A percentile compares a stretch with the other conserved stretches of the same genome.
These are phyloP conservation scores for Theristicus caerulescens DNA, from an alignment of 2,113 vertebrate genomes.

Conservation along the genomic window DNA sequence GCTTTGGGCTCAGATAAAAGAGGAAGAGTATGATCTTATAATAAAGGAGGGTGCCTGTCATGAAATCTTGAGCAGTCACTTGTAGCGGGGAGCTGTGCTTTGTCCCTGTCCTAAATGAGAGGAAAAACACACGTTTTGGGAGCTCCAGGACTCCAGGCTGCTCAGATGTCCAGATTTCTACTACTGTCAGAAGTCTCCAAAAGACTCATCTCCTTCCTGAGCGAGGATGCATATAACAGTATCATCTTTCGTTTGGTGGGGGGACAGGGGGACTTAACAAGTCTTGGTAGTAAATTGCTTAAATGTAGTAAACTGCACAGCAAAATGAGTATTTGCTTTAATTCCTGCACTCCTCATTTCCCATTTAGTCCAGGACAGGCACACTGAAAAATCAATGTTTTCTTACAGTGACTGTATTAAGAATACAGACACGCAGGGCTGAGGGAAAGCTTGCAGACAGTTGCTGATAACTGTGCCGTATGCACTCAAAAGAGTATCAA, in stretches of 20 bases:
- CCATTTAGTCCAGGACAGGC: background rate
- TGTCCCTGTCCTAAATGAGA: background rate
- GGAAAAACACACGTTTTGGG: background rate
- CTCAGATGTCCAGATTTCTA: background rate
- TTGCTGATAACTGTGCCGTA: background rate
- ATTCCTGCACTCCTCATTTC: background rate
- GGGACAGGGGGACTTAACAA: background rate
- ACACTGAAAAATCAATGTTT: background rate
- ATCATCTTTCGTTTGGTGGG: background rate
- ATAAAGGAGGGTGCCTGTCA: background rate
- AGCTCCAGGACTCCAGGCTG: background rate
- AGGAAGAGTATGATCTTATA: constrained; percentile 30
- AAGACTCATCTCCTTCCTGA: background rate
- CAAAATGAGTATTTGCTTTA: background rate
- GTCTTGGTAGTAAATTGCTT: background rate
- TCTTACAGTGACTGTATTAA: background rate
- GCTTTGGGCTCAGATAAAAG: constrained; percentile 44
- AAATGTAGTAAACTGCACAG: background rate
- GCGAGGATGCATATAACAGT: background rate
- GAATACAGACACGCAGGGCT: background rate
- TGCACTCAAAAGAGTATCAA: accelerated
- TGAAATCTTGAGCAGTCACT: background rate
- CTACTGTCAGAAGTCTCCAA: background rate
- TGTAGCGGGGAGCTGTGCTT: background rate
- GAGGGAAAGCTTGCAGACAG: background rate